Base-by-base conservation (phyloP, 2,113 vertebrate genomes). In the Chelonoidis abingdonii region DNA sequence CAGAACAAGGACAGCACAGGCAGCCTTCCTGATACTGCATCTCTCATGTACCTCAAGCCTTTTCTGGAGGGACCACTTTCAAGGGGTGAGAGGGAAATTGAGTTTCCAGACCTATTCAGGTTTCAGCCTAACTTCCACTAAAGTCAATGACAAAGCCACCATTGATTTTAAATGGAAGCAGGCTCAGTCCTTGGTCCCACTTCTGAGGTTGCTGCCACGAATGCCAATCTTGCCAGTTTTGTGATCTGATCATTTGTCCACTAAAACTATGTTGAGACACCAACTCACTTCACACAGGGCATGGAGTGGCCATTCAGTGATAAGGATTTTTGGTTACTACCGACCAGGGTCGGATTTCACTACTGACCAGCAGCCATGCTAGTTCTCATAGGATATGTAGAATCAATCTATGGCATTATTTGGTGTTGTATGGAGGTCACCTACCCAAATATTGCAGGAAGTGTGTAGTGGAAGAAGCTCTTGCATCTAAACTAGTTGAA, bases 101-200 rank as follows among this genome's bases (percentile, higher is more conserved):
- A 2, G 12, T 13, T 3, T 41, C 57, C 57, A 52, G 6, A 41
- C 80, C 35, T 72, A 44, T 83, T 16, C 81, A 87, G 78, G 13
- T 87, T 97, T 90, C 89, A 8, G 5, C 62, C 81, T 92, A 44
- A 9, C 44, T 96, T 93, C 54, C 52, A 82, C 91, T 91, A 83
- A 93, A 87, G 10, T 10, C 47, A 78, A 9, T 81, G 76, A 81
- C 38, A 76, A 76, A 76, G 22, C 38, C 38, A 44, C 12, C 72
- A 22, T 44, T 44, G 10, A 76, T 44, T 87, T 11, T 83, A 90
- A 86, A 14, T 59, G 41, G 50, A 52, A 87, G 89, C 88, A 86
- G 41, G 31, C 59, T 57, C 80, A 96, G 81, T 80, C 93, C 59
- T 93, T 94, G 86, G 89, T 52, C 91, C 75, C 80, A 91, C 94